Base-by-base conservation (phyloP, 1,140 invertebrate species). In the Drosophila micromelanica region DNA sequence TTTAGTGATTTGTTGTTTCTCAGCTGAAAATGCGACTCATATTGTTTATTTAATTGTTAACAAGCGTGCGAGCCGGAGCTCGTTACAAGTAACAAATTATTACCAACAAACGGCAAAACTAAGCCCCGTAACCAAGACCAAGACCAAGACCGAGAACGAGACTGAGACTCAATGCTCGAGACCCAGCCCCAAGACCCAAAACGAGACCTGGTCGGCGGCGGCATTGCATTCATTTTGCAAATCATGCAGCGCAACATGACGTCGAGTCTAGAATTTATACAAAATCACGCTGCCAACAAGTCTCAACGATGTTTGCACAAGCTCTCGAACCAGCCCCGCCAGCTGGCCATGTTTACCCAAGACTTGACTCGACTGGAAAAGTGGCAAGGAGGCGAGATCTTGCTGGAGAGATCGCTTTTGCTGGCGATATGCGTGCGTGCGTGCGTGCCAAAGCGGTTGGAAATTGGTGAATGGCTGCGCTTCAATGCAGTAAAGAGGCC, bases 11-110 rank as follows among this genome's bases (percentile, higher is more conserved):
- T 62, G 76, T 78, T 73, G 84, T 86, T 82, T 87, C 61, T 60
- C 54, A 15, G 20, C 63, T 68, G 52, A 68, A 73, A 86, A 56
- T 79, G 82, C 82, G 78, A 89, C 84, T 87, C 82, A 87, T 87
- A 87, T 87, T 87, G 82, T 87, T 87, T 82, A 82, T 89, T 89
- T 87, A 87, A 87, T 87, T 87, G 82, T 87, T 87, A 89, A 87
- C 84, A 89, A 89, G 82, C 84, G 84, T 76, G 63, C 71, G 70
- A 59, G 75, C 42, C 60, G 61, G n/a, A 73, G 64, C 84, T 82
- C 72, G 82, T 82, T 89, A 86, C 71, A 76, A 86, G 63, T 87
- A 89, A 87, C 82, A 87, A 87, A 87, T 87, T 89, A 87, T 87
- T 78, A 79, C 76, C 69, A 76, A 55, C 67, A 68, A 67, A 62